phyloP scores from a whole-genome alignment of 2,888 invertebrate species.

The Lycaena phlaeas region DNA sequence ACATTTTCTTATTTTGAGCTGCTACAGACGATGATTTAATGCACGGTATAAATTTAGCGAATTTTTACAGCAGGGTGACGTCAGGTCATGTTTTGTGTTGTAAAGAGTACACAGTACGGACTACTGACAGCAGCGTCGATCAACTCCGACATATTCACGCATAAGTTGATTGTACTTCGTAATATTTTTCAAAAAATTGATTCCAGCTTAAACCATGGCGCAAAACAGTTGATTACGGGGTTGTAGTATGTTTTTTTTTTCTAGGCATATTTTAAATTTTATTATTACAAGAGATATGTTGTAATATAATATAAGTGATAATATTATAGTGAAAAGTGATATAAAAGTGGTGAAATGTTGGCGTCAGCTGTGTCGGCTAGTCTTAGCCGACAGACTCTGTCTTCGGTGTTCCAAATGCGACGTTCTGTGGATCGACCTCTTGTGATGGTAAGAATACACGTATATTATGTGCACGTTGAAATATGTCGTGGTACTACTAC shows the following conservation, averaged over 20 bases:
- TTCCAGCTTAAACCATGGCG: too few species aligned
- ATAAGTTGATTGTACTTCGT: too few species aligned
- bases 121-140: constrained; percentile 4
- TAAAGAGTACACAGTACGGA: constrained; percentile 21
- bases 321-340: background rate
- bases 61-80: constrained; percentile 29
- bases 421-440: constrained; percentile 22
- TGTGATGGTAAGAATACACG: constrained; percentile 19
- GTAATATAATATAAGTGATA: constrained; percentile 4
- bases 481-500: too few species aligned
- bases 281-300: too few species aligned
- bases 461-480: too few species aligned
- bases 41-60: constrained; percentile 29
- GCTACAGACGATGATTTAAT: constrained; percentile 18
- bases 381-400: constrained; percentile 42
- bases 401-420: constrained; percentile 49
- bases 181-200: too few species aligned
- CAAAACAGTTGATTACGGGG: too few species aligned
- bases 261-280: too few species aligned
- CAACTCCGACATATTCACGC: too few species aligned
- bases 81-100: constrained; percentile 27
- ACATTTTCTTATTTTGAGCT: constrained; percentile 1
- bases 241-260: too few species aligned
- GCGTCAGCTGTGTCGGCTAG: constrained; percentile 41
- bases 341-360: constrained; percentile 34